phyloP scores from a whole-genome alignment of 2,888 invertebrate genomes.

The Ophion ventricosus region DNA sequence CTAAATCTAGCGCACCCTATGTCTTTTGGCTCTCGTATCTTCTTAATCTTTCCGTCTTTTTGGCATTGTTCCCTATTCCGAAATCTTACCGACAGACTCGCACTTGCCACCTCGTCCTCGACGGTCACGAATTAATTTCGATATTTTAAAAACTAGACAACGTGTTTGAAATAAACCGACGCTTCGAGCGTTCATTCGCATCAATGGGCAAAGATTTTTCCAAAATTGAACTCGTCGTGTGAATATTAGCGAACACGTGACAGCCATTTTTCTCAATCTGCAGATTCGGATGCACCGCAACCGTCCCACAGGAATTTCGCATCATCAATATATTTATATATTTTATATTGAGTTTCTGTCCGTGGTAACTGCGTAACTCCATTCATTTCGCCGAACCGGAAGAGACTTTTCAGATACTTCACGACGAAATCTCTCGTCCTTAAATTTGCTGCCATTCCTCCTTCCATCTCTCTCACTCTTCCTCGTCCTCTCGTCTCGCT shows the following conservation, averaged over 20 bases:
- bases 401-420: slow-evolving; percentile 65
- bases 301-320: slow-evolving; percentile 26
- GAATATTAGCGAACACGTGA: not conserved
- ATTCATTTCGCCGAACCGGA: slow-evolving; percentile 57
- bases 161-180: no score
- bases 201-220: no score
- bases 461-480: not conserved
- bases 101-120: no score
- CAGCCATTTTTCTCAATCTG: slow-evolving; percentile 5
- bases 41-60: no score
- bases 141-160: no score
- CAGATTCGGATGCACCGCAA: slow-evolving; percentile 11
- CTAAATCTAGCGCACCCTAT: no score
- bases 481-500: not conserved
- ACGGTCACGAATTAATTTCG: no score
- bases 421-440: slow-evolving; percentile 55
- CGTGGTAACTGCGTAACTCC: slow-evolving; percentile 53
- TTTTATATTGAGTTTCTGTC: slow-evolving; percentile 38
- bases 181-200: no score
- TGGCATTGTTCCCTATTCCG: no score
- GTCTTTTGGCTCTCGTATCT: no score
- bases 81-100: no score
- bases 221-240: not conserved
- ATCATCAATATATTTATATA: slow-evolving; percentile 36
- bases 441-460: slow-evolving; percentile 42